Base-by-base conservation (phyloP, 2,797 vertebrate species). In the Thamnophis elegans region DNA sequence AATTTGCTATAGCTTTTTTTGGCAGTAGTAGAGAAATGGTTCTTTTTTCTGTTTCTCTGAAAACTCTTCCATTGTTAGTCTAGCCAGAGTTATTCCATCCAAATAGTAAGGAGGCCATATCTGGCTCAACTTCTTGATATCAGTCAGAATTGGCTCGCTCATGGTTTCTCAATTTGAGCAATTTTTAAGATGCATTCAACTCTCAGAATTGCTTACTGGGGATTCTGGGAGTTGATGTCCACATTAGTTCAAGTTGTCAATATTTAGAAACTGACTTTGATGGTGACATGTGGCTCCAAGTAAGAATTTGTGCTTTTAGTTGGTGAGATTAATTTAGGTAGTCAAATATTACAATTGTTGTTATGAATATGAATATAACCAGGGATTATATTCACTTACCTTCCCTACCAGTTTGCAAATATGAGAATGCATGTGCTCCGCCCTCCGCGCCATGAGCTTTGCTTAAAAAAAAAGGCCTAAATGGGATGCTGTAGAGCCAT, bases 341-440 rank as follows among this genome's bases (percentile, higher is more conserved):
- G 13, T 32, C 16, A 42, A 85, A 54, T 18, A 42, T 85, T 47
- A 32, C 9, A 55, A 95, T 96, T 96, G 94, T 95, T 94, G 94
- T 95, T 94, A 95, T 93, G 90, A 89, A 92, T 82, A 92, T 94
- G 89, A 92, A 51, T 51, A 7, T 51, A 51, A 51, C 47, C 47
- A 51, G 47, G 47, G 47, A 51, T 51, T 51, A 51, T 51, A 51
- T 51, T 6, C 47, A 51, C 5, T 51, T 7, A 51, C 6, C 47
- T 51, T 51, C 47, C 47, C 47, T 51, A 51, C 47, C 47, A 5
- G 47, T 51, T 51, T 51, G 47, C 47, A 51, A 51, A 51, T 51
- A 7, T 51, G 47, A 51, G 47, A 47, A 5, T 51, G 47, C 47
- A 51, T 51, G 47, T 47, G 6, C 6, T 51, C 47, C 47, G 5